Evolutionary conservation across 1,140 invertebrate genomes (phyloP), one percentile per base, ranked within the genome.

Genomic region (Parapsyche elsis): DNA sequence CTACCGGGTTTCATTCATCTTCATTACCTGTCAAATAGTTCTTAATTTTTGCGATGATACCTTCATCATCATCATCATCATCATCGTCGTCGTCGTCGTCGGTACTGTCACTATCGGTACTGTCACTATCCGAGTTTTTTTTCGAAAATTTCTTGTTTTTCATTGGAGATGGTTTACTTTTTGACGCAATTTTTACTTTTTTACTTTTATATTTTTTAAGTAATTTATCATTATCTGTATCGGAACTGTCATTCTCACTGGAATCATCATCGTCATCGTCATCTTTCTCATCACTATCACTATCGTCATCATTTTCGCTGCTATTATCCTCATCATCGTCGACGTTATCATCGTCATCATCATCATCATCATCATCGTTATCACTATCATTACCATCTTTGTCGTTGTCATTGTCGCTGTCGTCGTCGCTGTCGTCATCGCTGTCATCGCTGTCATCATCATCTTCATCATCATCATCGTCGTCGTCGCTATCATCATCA

Each of bases 391-490:
- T 87, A 84, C 89, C 87, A 81, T 89, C 87, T 84, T 89, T 85
- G 76, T 88, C 87, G 24, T 90, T 85, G 64, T 90, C 86, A 75
- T 90, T 86, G n/a, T 90, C 87, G 67, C 90, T 87, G 23, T 90
- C 86, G 53, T 89, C 86, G 61, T 90, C 86, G 44, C 90, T 86
- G 46, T 90, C 86, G 73, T 86, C 83, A 76, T 89, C 85, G 59
- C 87, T 86, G 76, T 88, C 85, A 80, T 88, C 86, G 24, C 89
- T 85, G 26, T 88, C 87, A 57, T 89, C 88, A 83, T 91, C 87
- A 76, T 91, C 87, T 81, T 91, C 88, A 45, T 90, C 86, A 61
- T 90, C 86, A 53, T 90, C 86, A 71, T 91, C 89, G 79, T 88
- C 86, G 57, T 90, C 86, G 45, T 90, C 87, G 61, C 90, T 86